Conservation (phyloP, 2,888 invertebrate species). For the Lithophane leautieri region DNA sequence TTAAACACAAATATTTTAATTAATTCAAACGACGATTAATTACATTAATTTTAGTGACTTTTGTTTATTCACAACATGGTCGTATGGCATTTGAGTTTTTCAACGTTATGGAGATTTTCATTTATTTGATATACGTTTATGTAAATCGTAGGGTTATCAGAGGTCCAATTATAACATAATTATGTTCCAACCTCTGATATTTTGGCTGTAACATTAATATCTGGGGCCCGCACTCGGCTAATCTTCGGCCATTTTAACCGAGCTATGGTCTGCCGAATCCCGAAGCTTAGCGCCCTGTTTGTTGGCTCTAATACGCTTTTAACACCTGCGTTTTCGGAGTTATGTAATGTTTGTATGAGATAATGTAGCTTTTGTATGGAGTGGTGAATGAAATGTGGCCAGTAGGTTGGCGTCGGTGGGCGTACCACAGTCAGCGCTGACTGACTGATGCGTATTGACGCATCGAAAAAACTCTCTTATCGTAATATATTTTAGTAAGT, state of each 20-base stretch:
- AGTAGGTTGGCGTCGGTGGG: conserved; percentile 61
- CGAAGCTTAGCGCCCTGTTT: conserved; percentile 88
- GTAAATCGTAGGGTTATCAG: conserved; percentile 65
- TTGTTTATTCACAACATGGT: conserved; percentile 51
- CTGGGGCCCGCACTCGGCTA: conserved; percentile 77
- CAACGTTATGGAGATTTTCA: conserved; percentile 55
- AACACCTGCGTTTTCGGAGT: conserved; percentile 87
- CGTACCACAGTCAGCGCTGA: conserved; percentile 69
- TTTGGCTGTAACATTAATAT: conserved; percentile 82
- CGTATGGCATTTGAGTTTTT: conserved; percentile 61
- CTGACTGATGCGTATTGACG: conserved; percentile 67
- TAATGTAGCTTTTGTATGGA: conserved; percentile 80
- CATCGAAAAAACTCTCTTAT: conserved; percentile 58
- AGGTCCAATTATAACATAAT: conserved; percentile 69
- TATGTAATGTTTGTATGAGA: conserved; percentile 80
- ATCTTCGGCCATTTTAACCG: conserved; percentile 86
- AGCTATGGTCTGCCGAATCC: conserved; percentile 84
- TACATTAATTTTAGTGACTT: conserved; percentile 58
- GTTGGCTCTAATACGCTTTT: conserved; percentile 87
- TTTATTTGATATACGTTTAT: conserved; percentile 62
- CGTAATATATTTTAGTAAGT: conserved; percentile 45
- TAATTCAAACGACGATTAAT: conserved; percentile 60
- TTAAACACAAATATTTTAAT: conserved; percentile 62
- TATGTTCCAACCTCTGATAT: conserved; percentile 78
- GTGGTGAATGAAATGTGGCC: conserved; percentile 77